A percentile compares a stretch with the other conserved stretches of the same genome.
Evolutionary conservation across 2,888 invertebrate genomes (phyloP).

Genomic region (Dione vanillae): DNA sequence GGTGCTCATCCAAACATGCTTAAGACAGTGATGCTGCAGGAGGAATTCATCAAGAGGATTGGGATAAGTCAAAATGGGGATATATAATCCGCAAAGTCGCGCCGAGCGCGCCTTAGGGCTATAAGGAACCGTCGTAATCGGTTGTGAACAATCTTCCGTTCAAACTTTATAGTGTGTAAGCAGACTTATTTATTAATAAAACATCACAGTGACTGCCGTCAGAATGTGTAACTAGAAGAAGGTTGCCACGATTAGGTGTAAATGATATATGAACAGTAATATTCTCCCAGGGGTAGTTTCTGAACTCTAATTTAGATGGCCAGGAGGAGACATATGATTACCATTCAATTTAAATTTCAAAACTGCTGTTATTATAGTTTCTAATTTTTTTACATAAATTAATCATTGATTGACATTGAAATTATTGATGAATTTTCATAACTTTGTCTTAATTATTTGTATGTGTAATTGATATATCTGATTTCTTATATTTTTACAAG

Average conservation of each 20-base stretch:
- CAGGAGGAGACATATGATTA: not conserved
- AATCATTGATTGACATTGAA: not conserved
- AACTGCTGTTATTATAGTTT: slow-evolving; percentile 5
- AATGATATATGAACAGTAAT: slow-evolving; percentile 39
- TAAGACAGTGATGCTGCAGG: slow-evolving; percentile 82
- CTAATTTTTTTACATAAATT: not conserved
- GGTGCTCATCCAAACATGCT: slow-evolving; percentile 78
- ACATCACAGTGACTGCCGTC: slow-evolving; percentile 76
- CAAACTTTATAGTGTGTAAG: slow-evolving; percentile 80
- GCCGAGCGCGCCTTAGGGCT: slow-evolving; percentile 81
- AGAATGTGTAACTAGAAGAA: slow-evolving; percentile 51
- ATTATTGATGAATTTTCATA: not conserved
- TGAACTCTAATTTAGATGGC: slow-evolving; percentile 28
- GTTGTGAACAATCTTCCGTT: slow-evolving; percentile 81
- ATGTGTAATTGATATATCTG: not conserved
- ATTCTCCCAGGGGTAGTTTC: slow-evolving; percentile 39
- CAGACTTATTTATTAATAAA: slow-evolving; percentile 78
- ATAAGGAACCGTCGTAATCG: slow-evolving; percentile 79
- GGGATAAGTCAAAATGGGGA: slow-evolving; percentile 83
- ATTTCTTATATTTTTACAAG: not conserved
- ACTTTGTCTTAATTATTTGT: slow-evolving; percentile 7
- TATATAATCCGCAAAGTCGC: slow-evolving; percentile 80
- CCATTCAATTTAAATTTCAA: not conserved
- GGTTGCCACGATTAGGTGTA: slow-evolving; percentile 56
- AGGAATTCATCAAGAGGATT: slow-evolving; percentile 81